Conservation (phyloP, 2,113 vertebrate species). For the Rhineura floridana region DNA sequence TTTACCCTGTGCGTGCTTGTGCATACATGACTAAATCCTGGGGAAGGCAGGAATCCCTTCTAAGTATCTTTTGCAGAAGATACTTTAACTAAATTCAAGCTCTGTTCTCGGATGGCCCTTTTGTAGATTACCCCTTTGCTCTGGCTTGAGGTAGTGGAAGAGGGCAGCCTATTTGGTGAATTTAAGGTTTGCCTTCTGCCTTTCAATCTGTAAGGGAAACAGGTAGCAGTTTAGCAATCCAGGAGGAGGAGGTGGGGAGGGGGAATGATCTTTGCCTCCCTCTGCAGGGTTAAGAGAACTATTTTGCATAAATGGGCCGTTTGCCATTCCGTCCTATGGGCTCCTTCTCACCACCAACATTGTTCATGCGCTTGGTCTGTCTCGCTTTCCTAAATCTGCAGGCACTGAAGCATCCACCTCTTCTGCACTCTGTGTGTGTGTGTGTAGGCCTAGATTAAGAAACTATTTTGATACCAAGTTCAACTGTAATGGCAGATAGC, state of each 20-base stretch:
- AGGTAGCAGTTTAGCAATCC: conserved; percentile 15
- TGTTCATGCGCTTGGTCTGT: conserved; percentile 17
- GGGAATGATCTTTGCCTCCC: neutral
- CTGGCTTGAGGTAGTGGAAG: neutral
- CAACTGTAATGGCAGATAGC: conserved; percentile 48
- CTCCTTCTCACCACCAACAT: neutral
- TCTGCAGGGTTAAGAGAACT: conserved; percentile 6
- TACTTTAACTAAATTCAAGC: neutral
- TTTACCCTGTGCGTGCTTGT: neutral
- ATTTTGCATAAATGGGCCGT: conserved; percentile 39
- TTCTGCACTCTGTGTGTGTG: conserved; percentile 4
- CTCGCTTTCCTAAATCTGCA: conserved; percentile 31
- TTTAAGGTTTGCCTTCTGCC: neutral
- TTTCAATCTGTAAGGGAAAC: neutral
- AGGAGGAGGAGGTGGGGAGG: neutral
- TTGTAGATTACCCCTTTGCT: too few species aligned
- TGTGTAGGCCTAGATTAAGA: conserved; percentile 38
- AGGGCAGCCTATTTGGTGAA: neutral
- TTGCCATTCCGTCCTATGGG: conserved; percentile 4
- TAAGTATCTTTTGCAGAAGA: neutral
- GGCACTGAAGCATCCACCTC: conserved; percentile 39
- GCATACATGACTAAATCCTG: neutral
- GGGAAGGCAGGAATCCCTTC: neutral
- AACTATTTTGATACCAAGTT: conserved; percentile 51
- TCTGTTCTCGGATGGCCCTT: neutral